Evolutionary conservation across 2,113 vertebrate genomes (phyloP).

Genomic region (Cyprinodon brontotheroides): DNA sequence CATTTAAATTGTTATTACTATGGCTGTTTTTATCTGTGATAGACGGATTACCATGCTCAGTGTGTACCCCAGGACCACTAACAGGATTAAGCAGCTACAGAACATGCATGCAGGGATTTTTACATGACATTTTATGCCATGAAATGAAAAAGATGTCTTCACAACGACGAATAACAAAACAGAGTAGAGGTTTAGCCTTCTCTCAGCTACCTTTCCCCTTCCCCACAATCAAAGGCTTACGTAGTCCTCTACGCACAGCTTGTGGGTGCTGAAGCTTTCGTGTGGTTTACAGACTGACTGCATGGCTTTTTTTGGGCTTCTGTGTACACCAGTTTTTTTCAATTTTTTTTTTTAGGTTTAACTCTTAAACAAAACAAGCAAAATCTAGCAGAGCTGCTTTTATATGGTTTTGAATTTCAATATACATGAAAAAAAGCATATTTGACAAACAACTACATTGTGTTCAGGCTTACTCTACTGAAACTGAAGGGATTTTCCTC

Average conservation of each 20-base stretch:
- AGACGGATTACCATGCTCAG: neutral
- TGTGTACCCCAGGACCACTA: too few relatives aligned
- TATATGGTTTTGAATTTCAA: neutral
- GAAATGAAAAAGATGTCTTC: too few relatives aligned
- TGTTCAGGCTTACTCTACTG: neutral
- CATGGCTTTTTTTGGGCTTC: constrained; percentile 33
- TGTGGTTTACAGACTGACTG: constrained; percentile 10
- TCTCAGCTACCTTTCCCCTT: neutral
- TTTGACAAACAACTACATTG: too few relatives aligned
- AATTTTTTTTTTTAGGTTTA: neutral
- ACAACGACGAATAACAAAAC: neutral
- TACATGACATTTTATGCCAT: too few relatives aligned
- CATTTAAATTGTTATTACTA: neutral
- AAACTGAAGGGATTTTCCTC: neutral
- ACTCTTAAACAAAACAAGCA: neutral
- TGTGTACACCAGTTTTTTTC: neutral
- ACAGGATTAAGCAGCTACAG: too few relatives aligned
- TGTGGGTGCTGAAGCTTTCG: constrained; percentile 4
- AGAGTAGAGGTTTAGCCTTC: neutral
- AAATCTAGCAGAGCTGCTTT: neutral
- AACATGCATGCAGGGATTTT: too few relatives aligned
- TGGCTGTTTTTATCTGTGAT: neutral
- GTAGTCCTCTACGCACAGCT: neutral
- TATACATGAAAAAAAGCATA: neutral
- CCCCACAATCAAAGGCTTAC: neutral